Evolutionary conservation across 1,140 invertebrate genomes (phyloP).

Genomic region (Temnothorax nylanderi): DNA sequence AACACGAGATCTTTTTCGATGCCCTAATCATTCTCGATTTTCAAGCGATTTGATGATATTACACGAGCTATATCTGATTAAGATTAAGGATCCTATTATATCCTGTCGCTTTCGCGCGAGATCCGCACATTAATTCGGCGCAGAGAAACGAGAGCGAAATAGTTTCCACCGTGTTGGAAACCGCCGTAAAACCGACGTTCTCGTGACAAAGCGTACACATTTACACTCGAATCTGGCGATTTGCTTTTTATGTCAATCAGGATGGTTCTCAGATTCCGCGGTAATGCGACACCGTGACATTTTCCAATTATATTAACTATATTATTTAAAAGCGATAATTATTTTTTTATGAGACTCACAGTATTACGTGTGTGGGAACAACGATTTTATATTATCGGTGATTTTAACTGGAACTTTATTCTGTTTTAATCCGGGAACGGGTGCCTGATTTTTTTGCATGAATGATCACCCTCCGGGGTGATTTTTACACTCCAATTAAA

Average conservation of each 20-base stretch:
- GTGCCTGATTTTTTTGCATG: too few relatives aligned
- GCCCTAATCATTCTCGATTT: neutral
- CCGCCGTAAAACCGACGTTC: neutral
- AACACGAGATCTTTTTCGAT: conserved; percentile 17
- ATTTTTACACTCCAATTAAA: too few relatives aligned
- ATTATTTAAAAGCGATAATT: neutral
- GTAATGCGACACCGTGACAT: neutral
- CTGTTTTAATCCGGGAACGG: neutral
- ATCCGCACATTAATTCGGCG: neutral
- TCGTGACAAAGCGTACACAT: neutral
- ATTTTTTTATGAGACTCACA: neutral
- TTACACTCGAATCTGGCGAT: neutral
- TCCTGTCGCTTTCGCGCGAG: neutral
- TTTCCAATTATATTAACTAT: neutral
- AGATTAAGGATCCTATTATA: neutral
- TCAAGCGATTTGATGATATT: neutral
- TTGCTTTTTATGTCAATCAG: conserved; percentile 18
- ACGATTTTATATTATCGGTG: neutral
- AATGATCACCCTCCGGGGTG: too few relatives aligned
- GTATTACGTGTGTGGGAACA: too few relatives aligned
- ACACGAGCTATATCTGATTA: conserved; percentile 19
- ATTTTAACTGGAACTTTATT: neutral
- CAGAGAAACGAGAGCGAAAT: neutral
- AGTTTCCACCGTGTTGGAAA: neutral
- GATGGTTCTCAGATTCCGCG: neutral